phyloP scores from a whole-genome alignment of 2,888 invertebrate genomes.

The Adineta ricciae region DNA sequence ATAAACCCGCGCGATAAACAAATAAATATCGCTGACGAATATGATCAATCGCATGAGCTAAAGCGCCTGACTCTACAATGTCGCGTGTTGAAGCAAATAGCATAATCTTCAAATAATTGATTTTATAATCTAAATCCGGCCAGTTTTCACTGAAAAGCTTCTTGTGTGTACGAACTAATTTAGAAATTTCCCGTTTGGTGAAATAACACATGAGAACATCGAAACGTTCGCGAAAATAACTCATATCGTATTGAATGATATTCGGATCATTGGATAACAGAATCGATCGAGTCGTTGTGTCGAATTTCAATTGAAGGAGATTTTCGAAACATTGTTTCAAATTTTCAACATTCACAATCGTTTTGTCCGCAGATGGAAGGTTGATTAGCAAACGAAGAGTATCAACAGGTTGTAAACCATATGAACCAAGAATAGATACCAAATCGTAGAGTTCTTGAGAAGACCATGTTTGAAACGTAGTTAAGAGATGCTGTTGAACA shows the following conservation, averaged over 20 bases:
- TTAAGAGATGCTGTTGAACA: neutral
- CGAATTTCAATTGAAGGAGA: neutral
- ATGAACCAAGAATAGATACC: neutral
- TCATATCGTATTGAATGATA: constrained; percentile 8
- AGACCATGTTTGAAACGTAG: neutral
- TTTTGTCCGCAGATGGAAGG: neutral
- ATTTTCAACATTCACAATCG: neutral
- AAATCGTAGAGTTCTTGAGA: neutral
- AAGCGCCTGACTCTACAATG: constrained; percentile 20
- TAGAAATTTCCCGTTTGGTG: neutral
- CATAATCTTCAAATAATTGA: constrained; percentile 10
- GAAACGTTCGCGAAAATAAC: neutral
- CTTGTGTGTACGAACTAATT: constrained; percentile 6
- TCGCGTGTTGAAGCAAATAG: constrained; percentile 22
- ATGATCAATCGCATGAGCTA: constrained; percentile 28
- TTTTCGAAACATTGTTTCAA: neutral
- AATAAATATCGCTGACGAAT: constrained; percentile 30
- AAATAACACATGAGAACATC: neutral
- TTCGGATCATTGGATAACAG: neutral
- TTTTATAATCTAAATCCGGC: constrained; percentile 4
- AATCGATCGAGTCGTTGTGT: constrained; percentile 15
- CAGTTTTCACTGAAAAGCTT: neutral
- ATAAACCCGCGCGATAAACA: constrained; percentile 24
- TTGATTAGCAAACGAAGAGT: neutral
- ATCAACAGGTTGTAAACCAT: neutral